Conservation (phyloP, 1,140 invertebrate genomes). For the Euwallacea similis region DNA sequence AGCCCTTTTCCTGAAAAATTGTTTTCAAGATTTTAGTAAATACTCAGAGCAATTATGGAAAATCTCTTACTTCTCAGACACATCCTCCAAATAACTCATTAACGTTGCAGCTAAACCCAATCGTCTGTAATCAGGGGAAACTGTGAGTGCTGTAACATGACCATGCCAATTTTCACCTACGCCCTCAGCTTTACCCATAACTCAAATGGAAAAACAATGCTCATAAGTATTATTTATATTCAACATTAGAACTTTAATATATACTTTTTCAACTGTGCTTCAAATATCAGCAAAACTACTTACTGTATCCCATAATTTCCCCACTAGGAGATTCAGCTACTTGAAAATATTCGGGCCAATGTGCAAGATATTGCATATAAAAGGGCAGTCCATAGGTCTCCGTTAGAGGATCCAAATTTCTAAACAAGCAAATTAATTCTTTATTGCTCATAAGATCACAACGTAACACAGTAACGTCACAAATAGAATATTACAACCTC, state of each 20-base stretch:
- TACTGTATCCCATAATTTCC: conserved; percentile 98
- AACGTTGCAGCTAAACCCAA: conserved; percentile 88
- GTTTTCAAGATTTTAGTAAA: conserved; percentile 15
- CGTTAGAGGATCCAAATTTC: conserved; percentile 94
- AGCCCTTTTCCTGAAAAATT: conserved; percentile 68
- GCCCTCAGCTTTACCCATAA: conserved; percentile 99
- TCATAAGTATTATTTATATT: conserved; percentile 11
- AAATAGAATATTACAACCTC: too few species aligned
- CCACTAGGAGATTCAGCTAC: conserved; percentile 92
- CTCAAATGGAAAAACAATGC: conserved; percentile 56
- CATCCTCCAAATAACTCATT: conserved; percentile 94
- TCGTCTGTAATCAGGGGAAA: conserved; percentile 91
- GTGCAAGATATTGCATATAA: conserved; percentile 96
- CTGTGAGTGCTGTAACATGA: conserved; percentile 96
- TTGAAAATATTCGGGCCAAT: conserved; percentile 99
- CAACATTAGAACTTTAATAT: not conserved
- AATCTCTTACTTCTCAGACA: conserved; percentile 85
- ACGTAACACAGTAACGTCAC: too few species aligned
- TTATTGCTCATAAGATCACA: too few species aligned
- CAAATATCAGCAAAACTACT: conserved; percentile 61
- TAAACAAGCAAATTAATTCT: conserved; percentile 50
- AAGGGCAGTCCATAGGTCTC: conserved; percentile 98
- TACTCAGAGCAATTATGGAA: not conserved
- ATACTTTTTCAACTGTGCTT: not conserved
- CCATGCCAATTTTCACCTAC: conserved; percentile 96